Base-by-base conservation (phyloP, 2,797 vertebrate species). In the Urophycis tenuis region DNA sequence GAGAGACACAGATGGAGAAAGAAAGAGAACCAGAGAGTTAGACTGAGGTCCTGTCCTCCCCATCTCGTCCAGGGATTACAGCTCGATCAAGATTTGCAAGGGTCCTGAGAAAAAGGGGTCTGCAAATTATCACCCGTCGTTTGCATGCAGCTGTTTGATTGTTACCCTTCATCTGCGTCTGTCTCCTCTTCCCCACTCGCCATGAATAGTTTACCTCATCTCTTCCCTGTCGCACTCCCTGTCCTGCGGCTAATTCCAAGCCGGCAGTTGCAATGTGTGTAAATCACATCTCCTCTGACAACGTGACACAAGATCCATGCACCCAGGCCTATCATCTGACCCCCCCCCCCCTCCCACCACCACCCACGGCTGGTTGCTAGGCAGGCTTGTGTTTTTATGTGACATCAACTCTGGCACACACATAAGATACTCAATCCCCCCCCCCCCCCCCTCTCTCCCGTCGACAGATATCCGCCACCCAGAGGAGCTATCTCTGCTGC, bases 401-500 rank as follows among this genome's bases (percentile, higher is more conserved):
- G 60, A 67, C 60, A 67, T 67, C 60, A 67, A 67, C 60, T 67
- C 60, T 67, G 60, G 60, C 60, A 67, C 10, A 74, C 72, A 69
- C 77, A 15, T 53, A 79, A 79, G 81, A 0, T 81, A 79, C 75
- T 39, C 33, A 75, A 29, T 29, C 75, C 72, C 45, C 39, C 69
- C 22, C 49, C 15, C 19, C 32, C 12, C 11, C 33, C 53, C n/a
- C 71, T 5, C 10, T 12, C 7, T 70, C 31, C 29, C 31, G 45
- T 32, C 30, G 14, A 36, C 82, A 99, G 98, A 99, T 87, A 99
- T 99, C 89, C 95, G 98, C 85, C 98, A 99, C 85, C 97, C 98
- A 72, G 98, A 99, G 90, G 98, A 99, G 83, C 93, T 98, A 64
- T 99, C 98, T 79, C 94, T 99, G 77, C 92, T 99, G 89, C 96